A percentile compares a stretch with the other conserved stretches of the same genome.
Evolutionary conservation across 2,113 vertebrate species (phyloP).

Genomic region (Daboia siamensis): DNA sequence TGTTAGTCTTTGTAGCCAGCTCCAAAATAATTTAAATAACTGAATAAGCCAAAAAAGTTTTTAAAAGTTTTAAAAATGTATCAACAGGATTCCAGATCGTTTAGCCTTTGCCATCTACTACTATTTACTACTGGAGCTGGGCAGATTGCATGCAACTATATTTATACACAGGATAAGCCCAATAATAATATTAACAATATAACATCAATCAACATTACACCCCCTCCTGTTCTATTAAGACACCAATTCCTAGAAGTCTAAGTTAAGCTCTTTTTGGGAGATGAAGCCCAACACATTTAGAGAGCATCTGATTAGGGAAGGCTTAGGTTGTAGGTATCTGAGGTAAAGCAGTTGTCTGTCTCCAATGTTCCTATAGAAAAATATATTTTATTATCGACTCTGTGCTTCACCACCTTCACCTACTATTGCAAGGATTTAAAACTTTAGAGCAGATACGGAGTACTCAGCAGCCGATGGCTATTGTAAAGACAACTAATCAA

Average conservation of each 20-base stretch:
- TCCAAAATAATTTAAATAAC: background rate
- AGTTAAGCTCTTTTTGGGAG: background rate
- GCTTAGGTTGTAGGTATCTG: fast-evolving
- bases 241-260: background rate
- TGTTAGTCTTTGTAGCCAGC: background rate
- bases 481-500: conserved; percentile 30
- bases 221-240: background rate
- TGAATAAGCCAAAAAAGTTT: background rate
- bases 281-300: background rate
- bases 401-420: background rate
- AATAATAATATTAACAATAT: background rate
- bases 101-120: background rate
- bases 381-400: fast-evolving
- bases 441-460: background rate
- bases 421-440: background rate
- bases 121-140: background rate
- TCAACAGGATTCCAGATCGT: background rate
- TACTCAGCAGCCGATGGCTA: background rate
- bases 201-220: background rate
- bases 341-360: background rate
- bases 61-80: background rate
- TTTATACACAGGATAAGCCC: background rate
- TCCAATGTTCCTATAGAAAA: background rate
- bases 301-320: fast-evolving
- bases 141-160: background rate